Percentiles rank a stretch among this genome's conserved stretches.
These are phyloP conservation scores for Glyptemys insculpta DNA, from an alignment of 2,797 vertebrate genomes.

Conservation along the genomic window DNA sequence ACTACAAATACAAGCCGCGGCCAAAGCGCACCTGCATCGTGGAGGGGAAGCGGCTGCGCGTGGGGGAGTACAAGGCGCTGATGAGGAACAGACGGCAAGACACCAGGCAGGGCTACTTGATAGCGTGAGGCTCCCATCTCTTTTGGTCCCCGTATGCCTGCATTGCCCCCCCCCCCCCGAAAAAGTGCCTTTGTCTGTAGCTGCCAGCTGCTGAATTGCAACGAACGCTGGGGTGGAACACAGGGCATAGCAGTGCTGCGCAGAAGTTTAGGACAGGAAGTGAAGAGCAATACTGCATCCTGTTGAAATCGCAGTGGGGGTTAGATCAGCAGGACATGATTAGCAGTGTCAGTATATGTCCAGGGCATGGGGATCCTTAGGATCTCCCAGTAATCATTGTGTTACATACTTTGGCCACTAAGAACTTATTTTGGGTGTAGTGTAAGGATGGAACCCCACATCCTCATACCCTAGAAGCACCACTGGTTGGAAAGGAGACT, in stretches of 20 bases:
- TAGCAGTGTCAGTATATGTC: neutral
- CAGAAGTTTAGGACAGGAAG: neutral
- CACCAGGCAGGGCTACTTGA: constrained; percentile 83
- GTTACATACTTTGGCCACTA: neutral
- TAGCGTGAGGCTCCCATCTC: constrained; percentile 79
- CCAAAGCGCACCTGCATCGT: constrained; percentile 99
- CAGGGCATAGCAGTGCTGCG: too few species aligned
- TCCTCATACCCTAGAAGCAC: neutral
- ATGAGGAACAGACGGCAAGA: constrained; percentile 97
- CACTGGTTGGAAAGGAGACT: neutral
- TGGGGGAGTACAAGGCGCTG: constrained; percentile 98
- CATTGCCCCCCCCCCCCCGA: neutral
- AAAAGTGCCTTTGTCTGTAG: neutral
- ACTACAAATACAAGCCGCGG: constrained; percentile 97
- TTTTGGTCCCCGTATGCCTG: fast-evolving
- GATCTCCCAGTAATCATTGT: neutral
- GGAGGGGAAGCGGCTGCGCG: constrained; percentile 93
- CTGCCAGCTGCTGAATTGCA: neutral
- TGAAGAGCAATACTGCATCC: neutral
- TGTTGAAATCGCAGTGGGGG: neutral
- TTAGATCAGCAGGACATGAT: neutral
- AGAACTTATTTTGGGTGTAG: neutral
- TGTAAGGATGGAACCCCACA: neutral
- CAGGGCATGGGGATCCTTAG: neutral
- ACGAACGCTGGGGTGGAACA: neutral